Evolutionary conservation across 1,140 invertebrate genomes (phyloP).

Genomic region (Metopolophium dirhodum): DNA sequence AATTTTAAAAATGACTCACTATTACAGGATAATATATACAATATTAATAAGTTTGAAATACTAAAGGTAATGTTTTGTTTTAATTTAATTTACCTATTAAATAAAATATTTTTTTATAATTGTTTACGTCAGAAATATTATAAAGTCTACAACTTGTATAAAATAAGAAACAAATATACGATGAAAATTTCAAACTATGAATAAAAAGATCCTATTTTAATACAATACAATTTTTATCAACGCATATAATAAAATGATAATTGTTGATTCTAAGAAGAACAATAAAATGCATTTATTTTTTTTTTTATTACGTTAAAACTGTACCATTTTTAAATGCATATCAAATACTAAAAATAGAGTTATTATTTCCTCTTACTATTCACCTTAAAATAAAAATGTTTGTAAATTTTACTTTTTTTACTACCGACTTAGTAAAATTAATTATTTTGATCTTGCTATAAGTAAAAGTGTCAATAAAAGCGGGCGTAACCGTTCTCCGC

Average conservation of each 20-base stretch:
- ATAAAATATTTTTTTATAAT: not conserved
- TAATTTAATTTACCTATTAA: not conserved
- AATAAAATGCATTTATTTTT: too few species aligned
- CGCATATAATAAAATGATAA: too few species aligned
- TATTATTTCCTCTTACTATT: not conserved
- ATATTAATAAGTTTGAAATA: not conserved
- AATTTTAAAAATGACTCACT: not conserved
- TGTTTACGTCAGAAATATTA: not conserved
- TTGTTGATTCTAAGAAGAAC: too few species aligned
- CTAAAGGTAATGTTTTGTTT: not conserved
- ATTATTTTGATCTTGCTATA: not conserved
- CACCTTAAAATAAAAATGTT: too few species aligned
- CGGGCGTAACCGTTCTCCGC: too few species aligned
- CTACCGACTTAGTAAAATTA: not conserved
- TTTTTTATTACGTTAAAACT: too few species aligned
- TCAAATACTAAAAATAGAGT: not conserved
- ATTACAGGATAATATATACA: not conserved
- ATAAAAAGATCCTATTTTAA: too few species aligned
- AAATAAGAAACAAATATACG: not conserved
- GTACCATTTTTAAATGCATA: too few species aligned
- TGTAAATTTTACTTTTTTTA: too few species aligned
- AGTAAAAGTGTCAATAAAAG: not conserved
- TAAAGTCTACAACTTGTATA: too few species aligned
- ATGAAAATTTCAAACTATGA: too few species aligned
- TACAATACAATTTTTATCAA: too few species aligned